Conservation (phyloP, 2,113 vertebrate genomes). For the Anas platyrhynchos region DNA sequence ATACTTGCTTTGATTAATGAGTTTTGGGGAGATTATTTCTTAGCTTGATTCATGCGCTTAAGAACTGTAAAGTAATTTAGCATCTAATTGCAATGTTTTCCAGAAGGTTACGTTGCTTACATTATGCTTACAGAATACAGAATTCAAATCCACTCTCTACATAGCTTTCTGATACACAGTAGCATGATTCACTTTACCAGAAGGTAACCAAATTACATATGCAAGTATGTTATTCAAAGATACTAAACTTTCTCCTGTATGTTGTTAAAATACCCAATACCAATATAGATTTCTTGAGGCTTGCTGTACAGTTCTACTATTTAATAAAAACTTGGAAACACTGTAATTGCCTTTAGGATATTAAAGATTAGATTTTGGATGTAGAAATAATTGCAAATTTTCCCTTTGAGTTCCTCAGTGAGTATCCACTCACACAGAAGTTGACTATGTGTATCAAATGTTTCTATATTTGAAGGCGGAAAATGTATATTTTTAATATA, state of each 20-base stretch:
- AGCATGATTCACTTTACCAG: conserved; percentile 21
- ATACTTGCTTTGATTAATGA: conserved; percentile 51
- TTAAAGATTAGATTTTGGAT: background rate
- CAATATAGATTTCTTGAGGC: background rate
- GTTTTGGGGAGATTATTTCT: conserved; percentile 48
- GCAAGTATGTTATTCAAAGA: background rate
- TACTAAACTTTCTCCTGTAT: background rate
- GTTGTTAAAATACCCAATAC: background rate
- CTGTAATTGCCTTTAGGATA: background rate
- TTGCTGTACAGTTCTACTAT: background rate
- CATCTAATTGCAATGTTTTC: conserved; percentile 42
- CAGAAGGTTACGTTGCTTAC: background rate
- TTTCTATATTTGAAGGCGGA: background rate
- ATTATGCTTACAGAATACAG: background rate
- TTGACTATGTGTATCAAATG: background rate
- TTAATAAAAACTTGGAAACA: background rate
- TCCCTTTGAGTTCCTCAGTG: background rate
- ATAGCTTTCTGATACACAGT: background rate
- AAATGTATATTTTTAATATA: background rate
- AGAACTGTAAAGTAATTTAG: conserved; percentile 40
- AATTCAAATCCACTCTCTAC: background rate
- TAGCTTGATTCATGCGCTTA: conserved; percentile 45
- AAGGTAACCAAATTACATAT: background rate
- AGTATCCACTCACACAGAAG: background rate
- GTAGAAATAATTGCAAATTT: background rate